Evolutionary conservation across 2,888 invertebrate species (phyloP).

Genomic region (Polydrusus tereticollis): DNA sequence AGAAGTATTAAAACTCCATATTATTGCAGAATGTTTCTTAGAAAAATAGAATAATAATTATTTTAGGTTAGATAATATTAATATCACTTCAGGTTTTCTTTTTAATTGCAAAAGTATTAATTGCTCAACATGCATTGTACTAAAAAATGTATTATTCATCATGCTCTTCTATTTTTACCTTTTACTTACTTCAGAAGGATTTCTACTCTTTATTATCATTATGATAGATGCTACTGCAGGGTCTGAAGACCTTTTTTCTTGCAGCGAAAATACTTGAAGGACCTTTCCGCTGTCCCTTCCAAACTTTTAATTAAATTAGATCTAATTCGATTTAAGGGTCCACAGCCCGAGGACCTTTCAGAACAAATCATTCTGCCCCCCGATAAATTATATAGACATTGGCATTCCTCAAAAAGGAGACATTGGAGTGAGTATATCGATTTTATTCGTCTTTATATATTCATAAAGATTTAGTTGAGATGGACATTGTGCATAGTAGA

Average conservation of each 20-base stretch:
- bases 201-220: not conserved
- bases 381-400: constrained; percentile 58
- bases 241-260: constrained; percentile 16
- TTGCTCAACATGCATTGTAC: too few species aligned
- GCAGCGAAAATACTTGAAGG: not conserved
- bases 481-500: too few species aligned
- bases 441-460: not conserved
- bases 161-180: too few species aligned
- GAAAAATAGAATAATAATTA: too few species aligned
- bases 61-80: too few species aligned
- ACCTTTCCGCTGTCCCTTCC: constrained; percentile 51
- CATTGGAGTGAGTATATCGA: not conserved
- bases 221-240: not conserved
- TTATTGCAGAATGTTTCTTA: too few species aligned
- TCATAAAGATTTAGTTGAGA: too few species aligned
- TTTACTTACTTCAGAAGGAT: too few species aligned
- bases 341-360: constrained; percentile 60
- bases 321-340: constrained; percentile 68
- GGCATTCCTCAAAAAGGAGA: constrained; percentile 8
- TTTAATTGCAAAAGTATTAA: too few species aligned
- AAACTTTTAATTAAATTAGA: constrained; percentile 70
- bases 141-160: too few species aligned
- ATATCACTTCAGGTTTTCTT: too few species aligned
- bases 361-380: constrained; percentile 64
- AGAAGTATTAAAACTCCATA: too few species aligned